Percentiles rank a stretch among this genome's conserved stretches.
Conservation (phyloP, 2,888 invertebrate genomes). For the Abrostola tripartita region DNA sequence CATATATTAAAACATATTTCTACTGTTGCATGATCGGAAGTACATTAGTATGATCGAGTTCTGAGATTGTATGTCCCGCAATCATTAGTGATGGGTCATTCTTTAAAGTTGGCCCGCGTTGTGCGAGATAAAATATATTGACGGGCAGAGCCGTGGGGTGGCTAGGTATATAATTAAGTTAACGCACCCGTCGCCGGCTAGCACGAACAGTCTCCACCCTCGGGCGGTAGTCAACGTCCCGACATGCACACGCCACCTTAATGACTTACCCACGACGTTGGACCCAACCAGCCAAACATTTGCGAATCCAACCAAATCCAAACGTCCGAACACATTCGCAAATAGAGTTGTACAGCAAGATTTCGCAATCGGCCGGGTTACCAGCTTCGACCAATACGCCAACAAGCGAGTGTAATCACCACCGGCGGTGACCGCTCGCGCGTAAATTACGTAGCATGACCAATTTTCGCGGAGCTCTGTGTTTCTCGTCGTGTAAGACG, state of each 20-base stretch:
- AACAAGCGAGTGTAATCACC: conserved; percentile 83
- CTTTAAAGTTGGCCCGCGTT: conserved; percentile 40
- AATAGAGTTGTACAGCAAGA: conserved; percentile 50
- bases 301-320: conserved; percentile 65
- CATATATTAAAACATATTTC: neutral
- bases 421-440: conserved; percentile 84
- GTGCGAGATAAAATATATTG: conserved; percentile 49
- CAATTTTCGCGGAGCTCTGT: conserved; percentile 59
- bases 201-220: conserved; percentile 68
- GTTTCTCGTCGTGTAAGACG: conserved; percentile 27
- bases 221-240: conserved; percentile 65
- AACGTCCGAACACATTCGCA: conserved; percentile 49
- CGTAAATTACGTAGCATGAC: conserved; percentile 81
- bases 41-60: neutral
- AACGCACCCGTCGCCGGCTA: conserved; percentile 70
- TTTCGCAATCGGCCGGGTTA: conserved; percentile 74
- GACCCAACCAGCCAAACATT: conserved; percentile 62
- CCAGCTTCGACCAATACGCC: conserved; percentile 77
- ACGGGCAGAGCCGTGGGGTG: conserved; percentile 50
- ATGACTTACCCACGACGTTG: conserved; percentile 74
- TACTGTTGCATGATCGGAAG: neutral
- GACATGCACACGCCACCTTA: conserved; percentile 80
- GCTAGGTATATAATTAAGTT: conserved; percentile 73
- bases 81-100: conserved; percentile 14
- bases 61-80: conserved; percentile 2